These are phyloP conservation scores for Piscicola geometra DNA, from an alignment of 2,888 invertebrate species.

Conservation along the genomic window DNA sequence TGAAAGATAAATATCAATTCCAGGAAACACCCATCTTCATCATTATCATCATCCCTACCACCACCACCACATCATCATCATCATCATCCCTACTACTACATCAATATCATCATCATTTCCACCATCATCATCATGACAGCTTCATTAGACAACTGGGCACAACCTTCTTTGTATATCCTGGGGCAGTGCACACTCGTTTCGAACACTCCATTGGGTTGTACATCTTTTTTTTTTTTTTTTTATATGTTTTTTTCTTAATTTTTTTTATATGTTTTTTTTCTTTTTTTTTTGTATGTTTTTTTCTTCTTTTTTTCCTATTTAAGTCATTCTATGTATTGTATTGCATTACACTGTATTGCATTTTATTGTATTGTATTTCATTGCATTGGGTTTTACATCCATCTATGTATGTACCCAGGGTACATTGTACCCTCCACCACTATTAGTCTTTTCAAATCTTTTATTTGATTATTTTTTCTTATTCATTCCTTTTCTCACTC, in stretches of 20 bases:
- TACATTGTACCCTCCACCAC: no score
- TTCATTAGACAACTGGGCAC: conserved; percentile 20
- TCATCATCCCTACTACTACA: not conserved
- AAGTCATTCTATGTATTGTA: not conserved
- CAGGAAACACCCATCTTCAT: not conserved
- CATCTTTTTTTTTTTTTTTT: not conserved
- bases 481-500: no score
- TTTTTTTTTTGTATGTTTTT: no score
- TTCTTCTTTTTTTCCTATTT: not conserved
- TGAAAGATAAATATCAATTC: not conserved
- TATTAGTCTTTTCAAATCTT: no score
- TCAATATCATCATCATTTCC: not conserved
- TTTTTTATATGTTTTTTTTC: no score
- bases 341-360: no score
- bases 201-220: conserved; percentile 27
- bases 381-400: no score
- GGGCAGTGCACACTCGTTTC: conserved; percentile 32
- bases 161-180: conserved; percentile 24
- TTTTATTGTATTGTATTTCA: no score
- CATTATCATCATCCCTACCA: not conserved
- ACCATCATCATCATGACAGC: not conserved
- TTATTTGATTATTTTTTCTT: no score
- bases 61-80: not conserved
- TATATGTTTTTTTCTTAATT: not conserved
- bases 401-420: no score